Base-by-base conservation (phyloP, 2,797 vertebrate species). In the Petrocephalus sullivani region DNA sequence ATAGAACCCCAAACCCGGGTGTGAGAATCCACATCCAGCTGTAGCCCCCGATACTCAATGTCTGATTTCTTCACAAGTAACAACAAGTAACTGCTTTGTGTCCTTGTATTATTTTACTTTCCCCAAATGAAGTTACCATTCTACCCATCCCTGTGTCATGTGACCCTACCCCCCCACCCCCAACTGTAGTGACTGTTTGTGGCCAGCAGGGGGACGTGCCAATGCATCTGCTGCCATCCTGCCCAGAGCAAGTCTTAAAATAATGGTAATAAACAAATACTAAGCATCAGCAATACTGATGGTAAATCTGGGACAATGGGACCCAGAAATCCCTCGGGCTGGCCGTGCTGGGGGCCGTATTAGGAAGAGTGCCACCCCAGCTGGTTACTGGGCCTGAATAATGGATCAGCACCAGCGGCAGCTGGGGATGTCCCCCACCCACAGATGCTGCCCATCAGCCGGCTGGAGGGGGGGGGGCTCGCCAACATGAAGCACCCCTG, bases 391-490 rank as follows among this genome's bases (percentile, higher is more conserved):
- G 56, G 33, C 64, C 67, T 10, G 51, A 53, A 57, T 7, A 46
- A 46, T 53, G 78, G 58, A 83, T 23, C 75, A 33, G 54, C 37
- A 41, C 78, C 6, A 58, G 46, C 49, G 54, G 78, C 57, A 61
- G 81, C 87, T 61, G 81, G 16, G 87, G 58, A 61, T 53, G 21
- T 58, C 19, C 54, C 81, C 78, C 78, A 84, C 51, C 46, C 81
- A 53, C 81, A 64, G 87, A 83, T 67, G 57, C 81, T 88, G 37
- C 71, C 58, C 60, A 61, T 88, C 87, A 64, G 14, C 41, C 46
- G 9, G 58, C 10, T 12, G 49, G 51, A 49, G 3, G 81, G 81
- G 51, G 16, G 19, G 21, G n/a, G 49, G 16, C 7, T 49, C 56
- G 56, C 56, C 56, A 57, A 16, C 9, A 9, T 2, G 56, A 57